Base-by-base conservation (phyloP, 2,888 invertebrate genomes). In the Tribolium freemani region DNA sequence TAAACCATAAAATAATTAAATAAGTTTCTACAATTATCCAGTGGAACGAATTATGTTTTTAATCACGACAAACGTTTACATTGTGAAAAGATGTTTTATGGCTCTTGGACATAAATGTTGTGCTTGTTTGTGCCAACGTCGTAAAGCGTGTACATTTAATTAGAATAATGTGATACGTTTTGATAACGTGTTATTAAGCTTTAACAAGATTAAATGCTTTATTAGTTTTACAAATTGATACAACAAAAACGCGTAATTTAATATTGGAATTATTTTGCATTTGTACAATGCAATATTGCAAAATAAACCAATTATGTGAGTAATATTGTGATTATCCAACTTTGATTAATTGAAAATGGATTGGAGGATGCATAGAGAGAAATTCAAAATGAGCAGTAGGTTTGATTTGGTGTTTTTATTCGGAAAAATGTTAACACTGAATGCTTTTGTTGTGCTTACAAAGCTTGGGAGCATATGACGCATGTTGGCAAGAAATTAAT, bases 181-280 rank as follows among this genome's bases (percentile, higher is more conserved):
- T 48, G 48, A 48, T 30, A 26, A 56, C 56, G 13, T 56, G 56
- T 31, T 31, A 56, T 10, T 53, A 31, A 31, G 13, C 56, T 56
- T 2, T 31, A 56, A 56, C 56, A 56, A 56, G 56, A 56, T 56
- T 56, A 56, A 56, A 31, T 31, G 56, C 56, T 56, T 56, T 56
- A 56, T 31, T 56, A 56, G 31, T 56, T 56, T 56, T 31, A 26
- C 11, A 13, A 56, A 56, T 56, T 56, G 31, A 11, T 31, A 11
- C 31, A 31, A 56, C 56, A 56, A 31, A 31, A 56, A 56, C 31
- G 38, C 31, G 56, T 31, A 56, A 56, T 56, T 56, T 38, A 31
- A 56, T 56, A 56, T 56, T 31, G 31, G 56, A 38, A 56, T 56
- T 56, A 31, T 54, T 54, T 54, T 31, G 56, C 38, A 38, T 31